These are phyloP conservation scores for Drosophila phalerata DNA, from an alignment of 2,888 invertebrate species.

Conservation along the genomic window DNA sequence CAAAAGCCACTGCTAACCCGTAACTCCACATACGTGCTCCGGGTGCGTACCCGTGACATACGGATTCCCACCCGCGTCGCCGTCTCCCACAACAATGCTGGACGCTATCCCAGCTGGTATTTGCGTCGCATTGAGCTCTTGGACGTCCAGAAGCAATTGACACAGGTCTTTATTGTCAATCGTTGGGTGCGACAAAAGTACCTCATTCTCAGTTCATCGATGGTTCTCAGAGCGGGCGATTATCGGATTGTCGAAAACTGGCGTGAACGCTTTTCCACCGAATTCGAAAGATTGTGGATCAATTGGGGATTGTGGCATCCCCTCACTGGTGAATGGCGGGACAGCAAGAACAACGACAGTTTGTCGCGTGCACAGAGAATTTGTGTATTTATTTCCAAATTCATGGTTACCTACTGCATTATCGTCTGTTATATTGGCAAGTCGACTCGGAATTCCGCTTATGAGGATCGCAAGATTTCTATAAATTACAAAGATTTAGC, in stretches of 20 bases:
- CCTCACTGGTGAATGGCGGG: conserved; percentile 57
- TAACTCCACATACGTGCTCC: conserved; percentile 55
- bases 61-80: conserved; percentile 57
- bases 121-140: conserved; percentile 45
- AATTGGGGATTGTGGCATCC: conserved; percentile 70
- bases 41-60: conserved; percentile 57
- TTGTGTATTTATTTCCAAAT: conserved; percentile 56
- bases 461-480: neutral
- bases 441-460: conserved; percentile 16
- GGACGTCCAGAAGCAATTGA: conserved; percentile 53
- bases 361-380: conserved; percentile 59
- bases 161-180: conserved; percentile 49
- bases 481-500: neutral
- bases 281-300: conserved; percentile 31
- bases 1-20: conserved; percentile 30
- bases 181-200: conserved; percentile 54
- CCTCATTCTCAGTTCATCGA: conserved; percentile 34
- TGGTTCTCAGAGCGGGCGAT: conserved; percentile 41
- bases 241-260: neutral
- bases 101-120: conserved; percentile 66
- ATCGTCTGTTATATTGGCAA: conserved; percentile 20
- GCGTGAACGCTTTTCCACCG: conserved; percentile 21
- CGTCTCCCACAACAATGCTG: conserved; percentile 56
- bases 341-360: neutral
- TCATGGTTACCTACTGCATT: conserved; percentile 19